Base-by-base conservation (phyloP, 2,888 invertebrate genomes). In the Cephus spinipes region DNA sequence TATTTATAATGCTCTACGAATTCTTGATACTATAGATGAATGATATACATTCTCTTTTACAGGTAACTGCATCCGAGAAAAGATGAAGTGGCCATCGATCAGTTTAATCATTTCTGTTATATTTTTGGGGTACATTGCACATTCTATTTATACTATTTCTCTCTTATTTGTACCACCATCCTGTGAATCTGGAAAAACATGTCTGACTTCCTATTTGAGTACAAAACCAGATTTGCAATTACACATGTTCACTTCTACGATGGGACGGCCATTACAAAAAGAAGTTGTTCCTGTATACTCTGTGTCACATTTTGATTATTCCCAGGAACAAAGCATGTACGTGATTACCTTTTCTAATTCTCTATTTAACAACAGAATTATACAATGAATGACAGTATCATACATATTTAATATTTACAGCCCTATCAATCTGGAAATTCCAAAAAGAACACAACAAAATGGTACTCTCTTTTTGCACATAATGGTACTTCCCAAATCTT, bases 381-480 rank as follows among this genome's bases (percentile, higher is more conserved):
- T 32, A 71, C 12, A 4, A 9, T 4, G 1, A 31, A 33, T 71
- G 3, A 23, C 80, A 79, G 30, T 76, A 9, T 36, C 40, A 71
- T 71, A 30, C 36, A 68, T 69, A 77, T 76, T 55, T 79, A 78
- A 74, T 81, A 77, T 85, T 92, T 92, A 73, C 89, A 97, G 97
- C 86, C 93, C 94, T 75, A 88, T 97, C 35, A 93, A 92, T 76
- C 90, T 98, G 76, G 93, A 94, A 82, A 92, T 98, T 82, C 97
- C 98, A 4, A 91, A 92, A 33, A 94, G 94, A 90, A 97, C 96
- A 0, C 93, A 96, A 23, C 94, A 95, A 79, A 98, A 98, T 93
- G 98, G 98, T 1, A 96, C 96, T 11, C 90, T 98, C 73, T 96
- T 93, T 88, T 93, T 98, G 88, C 97, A 97, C 91, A 94, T 96